phyloP scores from a whole-genome alignment of 2,888 invertebrate genomes.

The Zootermopsis nevadensis region DNA sequence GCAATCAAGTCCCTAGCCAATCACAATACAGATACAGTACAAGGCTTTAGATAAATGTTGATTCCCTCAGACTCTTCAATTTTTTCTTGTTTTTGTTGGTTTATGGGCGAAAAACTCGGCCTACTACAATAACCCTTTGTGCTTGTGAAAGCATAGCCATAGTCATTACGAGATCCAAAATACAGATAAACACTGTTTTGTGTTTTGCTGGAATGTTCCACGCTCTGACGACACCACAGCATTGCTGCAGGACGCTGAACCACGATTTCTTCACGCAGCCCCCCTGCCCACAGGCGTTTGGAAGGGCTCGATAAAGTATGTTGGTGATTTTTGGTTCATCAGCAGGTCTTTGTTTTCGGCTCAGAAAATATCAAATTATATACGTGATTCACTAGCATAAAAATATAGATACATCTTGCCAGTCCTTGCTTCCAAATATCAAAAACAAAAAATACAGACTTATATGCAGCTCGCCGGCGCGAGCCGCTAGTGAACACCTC shows the following conservation, averaged over 20 bases:
- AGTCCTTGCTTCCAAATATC: too few species aligned
- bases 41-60: conserved; percentile 30
- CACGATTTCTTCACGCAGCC: too few species aligned
- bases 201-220: background rate
- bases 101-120: conserved; percentile 10
- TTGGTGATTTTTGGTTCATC: too few species aligned
- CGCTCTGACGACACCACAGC: background rate
- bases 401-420: too few species aligned
- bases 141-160: conserved; percentile 8
- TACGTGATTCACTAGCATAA: too few species aligned
- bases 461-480: too few species aligned
- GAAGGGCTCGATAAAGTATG: too few species aligned
- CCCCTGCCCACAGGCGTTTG: too few species aligned
- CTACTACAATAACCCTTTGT: conserved; percentile 19
- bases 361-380: too few species aligned
- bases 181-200: background rate
- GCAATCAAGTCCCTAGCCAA: conserved; percentile 45
- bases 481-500: too few species aligned
- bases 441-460: too few species aligned
- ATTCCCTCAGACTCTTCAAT: conserved; percentile 7
- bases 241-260: background rate
- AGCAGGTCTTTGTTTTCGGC: too few species aligned
- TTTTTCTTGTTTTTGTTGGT: conserved; percentile 21
- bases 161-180: conserved; percentile 17
- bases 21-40: conserved; percentile 23